Conservation (phyloP, 2,888 invertebrate species). For the Apomyelois bistriatella region DNA sequence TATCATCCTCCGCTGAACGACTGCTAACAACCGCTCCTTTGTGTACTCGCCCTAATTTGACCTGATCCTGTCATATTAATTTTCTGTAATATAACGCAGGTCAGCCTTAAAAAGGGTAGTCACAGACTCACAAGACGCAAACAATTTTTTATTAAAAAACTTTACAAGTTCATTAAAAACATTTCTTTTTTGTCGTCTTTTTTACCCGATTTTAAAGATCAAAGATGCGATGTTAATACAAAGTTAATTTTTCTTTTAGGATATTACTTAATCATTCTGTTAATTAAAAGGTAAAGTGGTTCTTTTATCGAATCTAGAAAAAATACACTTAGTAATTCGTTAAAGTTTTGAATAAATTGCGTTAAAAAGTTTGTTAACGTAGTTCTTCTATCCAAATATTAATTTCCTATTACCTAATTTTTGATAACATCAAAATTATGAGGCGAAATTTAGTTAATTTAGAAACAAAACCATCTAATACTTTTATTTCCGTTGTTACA, state of each 20-base stretch:
- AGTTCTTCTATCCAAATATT: no score
- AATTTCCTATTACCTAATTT: no score
- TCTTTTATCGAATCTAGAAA: no score
- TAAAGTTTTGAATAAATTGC: no score
- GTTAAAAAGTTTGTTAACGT: no score
- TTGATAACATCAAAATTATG: no score
- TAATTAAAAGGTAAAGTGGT: not conserved
- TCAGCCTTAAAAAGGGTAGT: not conserved
- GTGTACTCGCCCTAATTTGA: not conserved
- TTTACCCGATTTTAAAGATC: no score
- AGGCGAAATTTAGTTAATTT: no score
- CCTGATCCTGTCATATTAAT: conserved; percentile 7
- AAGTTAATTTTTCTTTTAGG: no score
- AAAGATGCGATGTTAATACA: no score
- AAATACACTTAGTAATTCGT: no score
- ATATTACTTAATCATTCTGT: not conserved
- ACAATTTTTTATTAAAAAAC: not conserved
- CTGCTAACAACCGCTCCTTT: not conserved
- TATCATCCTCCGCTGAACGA: not conserved
- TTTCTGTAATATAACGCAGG: conserved; percentile 3
- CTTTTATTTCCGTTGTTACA: conserved; percentile 43
- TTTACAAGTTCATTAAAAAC: not conserved
- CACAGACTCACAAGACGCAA: not conserved
- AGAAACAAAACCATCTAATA: not conserved
- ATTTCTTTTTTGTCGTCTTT: not conserved